phyloP scores from a whole-genome alignment of 2,888 invertebrate genomes.

The Eristalis arbustorum region DNA sequence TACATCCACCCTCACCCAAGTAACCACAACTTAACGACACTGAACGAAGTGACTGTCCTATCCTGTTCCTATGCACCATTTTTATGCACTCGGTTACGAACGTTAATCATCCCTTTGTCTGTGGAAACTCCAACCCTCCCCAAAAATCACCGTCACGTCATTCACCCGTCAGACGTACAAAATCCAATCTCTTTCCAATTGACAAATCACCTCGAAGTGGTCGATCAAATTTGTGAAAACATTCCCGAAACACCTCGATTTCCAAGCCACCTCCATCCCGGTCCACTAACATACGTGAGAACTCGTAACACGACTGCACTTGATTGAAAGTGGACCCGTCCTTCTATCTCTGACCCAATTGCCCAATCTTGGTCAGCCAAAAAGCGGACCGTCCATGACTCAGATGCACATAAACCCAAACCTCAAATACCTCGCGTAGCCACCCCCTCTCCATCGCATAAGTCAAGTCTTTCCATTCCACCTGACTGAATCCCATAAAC shows the following conservation, averaged over 20 bases:
- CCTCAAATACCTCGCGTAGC: slow-evolving; percentile 7
- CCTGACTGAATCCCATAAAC: slow-evolving; percentile 24
- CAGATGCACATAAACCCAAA: neutral
- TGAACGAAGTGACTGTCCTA: too few relatives aligned
- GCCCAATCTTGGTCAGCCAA: slow-evolving; percentile 8
- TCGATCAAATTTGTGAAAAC: neutral
- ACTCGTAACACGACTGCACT: neutral
- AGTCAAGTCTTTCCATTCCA: slow-evolving; percentile 10
- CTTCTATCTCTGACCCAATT: neutral
- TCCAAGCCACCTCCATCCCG: neutral
- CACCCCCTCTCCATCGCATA: neutral
- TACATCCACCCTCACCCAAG: too few relatives aligned
- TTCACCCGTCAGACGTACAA: neutral
- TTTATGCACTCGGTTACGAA: too few relatives aligned
- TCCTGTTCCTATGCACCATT: too few relatives aligned
- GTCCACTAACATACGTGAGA: neutral
- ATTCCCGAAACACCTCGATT: neutral
- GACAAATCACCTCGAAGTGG: neutral
- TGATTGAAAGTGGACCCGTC: neutral
- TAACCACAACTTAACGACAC: too few relatives aligned
- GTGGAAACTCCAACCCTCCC: too few relatives aligned
- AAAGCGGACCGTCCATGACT: neutral
- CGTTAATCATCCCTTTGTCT: too few relatives aligned
- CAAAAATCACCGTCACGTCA: too few relatives aligned
- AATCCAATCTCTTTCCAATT: neutral